phyloP scores from a whole-genome alignment of 2,113 vertebrate genomes.

The Lutjanus erythropterus region DNA sequence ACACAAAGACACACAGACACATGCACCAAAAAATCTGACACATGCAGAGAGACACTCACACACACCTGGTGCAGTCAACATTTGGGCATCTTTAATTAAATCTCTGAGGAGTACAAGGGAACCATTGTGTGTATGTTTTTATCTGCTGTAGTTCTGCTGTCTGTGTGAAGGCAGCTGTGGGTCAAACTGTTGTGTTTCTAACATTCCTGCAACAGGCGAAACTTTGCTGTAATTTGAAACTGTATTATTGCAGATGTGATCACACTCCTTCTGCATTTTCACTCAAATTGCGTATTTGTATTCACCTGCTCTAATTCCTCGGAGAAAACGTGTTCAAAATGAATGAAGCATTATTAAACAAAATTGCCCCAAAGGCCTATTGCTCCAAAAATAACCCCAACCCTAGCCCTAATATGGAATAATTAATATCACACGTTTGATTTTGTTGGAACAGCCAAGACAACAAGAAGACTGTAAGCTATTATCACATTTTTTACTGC shows the following conservation, averaged over 20 bases:
- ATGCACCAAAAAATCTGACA: conserved; percentile 2
- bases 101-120: conserved; percentile 10
- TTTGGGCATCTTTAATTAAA: conserved; percentile 51
- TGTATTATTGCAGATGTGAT: conserved; percentile 5
- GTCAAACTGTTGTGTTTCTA: conserved; percentile 30
- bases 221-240: neutral
- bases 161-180: neutral
- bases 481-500: no score
- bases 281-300: neutral
- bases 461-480: no score
- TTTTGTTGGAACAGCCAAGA: no score
- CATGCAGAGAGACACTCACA: conserved; percentile 4
- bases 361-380: no score
- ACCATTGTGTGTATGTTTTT: conserved; percentile 32
- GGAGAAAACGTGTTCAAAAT: neutral
- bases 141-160: conserved; percentile 20
- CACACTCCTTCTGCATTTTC: neutral
- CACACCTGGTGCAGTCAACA: conserved; percentile 43
- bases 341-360: neutral
- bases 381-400: no score
- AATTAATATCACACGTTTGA: no score
- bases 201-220: conserved; percentile 28
- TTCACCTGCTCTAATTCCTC: neutral
- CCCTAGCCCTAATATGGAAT: no score
- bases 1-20: conserved; percentile 18